Base-by-base conservation (phyloP, 2,888 invertebrate species). In the Drosophila kuntzei region DNA sequence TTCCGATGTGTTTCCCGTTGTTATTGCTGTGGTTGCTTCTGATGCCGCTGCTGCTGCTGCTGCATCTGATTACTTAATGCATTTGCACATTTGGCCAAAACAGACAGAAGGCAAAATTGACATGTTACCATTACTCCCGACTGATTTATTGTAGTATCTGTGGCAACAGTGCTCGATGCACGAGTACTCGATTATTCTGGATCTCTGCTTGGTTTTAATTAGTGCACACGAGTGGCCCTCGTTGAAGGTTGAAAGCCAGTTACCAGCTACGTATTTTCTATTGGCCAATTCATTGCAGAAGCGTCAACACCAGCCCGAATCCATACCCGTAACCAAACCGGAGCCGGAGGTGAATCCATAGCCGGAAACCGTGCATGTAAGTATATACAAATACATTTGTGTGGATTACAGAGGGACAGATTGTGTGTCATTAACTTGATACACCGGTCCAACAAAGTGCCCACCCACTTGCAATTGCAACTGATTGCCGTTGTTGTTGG, bases 211-310 rank as follows among this genome's bases (percentile, higher is more conserved):
- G 88, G 76, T 89, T 90, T 90, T 90, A 90, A 90, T 90, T 90
- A 90, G 91, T 89, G 84, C 84, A 82, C 76, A 83, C 75, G 76
- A 78, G 69, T 71, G 70, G 51, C 43, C 11, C 69, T 50, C 51
- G 58, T 41, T 44, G 32, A 76, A 58, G 59, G 43, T 29, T 47
- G 29, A 44, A 53, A 62, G 44, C 16, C 59, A 39, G 59, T 46
- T 61, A 32, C 34, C 59, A 43, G 43, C 9, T 57, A 57, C 67
- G 71, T 79, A 79, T 71, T 81, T 84, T 78, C 80, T 79, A 89
- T 89, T 85, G 79, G 81, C 86, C 90, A 90, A 90, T 90, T 90
- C 77, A 88, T 80, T 81, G 75, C 90, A 90, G 89, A 76, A 80
- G 76, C 79, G 76, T 79, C 76, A 84, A 78, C 59, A 72, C 44